Evolutionary conservation across 2,113 vertebrate species (phyloP).

Genomic region (Alces alces): DNA sequence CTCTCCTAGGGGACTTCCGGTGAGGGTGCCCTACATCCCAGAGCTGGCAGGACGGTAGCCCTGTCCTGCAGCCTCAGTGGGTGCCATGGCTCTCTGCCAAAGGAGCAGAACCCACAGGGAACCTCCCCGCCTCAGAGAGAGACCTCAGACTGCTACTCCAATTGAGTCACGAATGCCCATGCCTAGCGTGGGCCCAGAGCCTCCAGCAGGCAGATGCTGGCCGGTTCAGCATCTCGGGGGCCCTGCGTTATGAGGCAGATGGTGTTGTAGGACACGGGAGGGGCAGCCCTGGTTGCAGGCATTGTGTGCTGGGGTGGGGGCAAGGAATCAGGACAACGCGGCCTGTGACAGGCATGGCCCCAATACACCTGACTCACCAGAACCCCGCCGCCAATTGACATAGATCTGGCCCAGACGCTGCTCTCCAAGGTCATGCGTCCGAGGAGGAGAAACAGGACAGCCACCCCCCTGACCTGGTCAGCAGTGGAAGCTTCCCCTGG

Average conservation of each 20-base stretch:
- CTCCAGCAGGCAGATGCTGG: not conserved
- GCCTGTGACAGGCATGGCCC: not conserved
- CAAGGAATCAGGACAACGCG: rapidly evolving
- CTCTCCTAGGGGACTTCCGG: conserved; percentile 63
- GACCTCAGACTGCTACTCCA: not conserved
- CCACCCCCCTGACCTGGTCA: rapidly evolving
- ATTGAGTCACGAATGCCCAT: not conserved
- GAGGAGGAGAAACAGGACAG: not conserved
- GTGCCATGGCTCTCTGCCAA: not conserved
- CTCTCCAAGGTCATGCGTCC: rapidly evolving
- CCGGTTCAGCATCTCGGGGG: rapidly evolving
- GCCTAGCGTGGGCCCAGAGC: not conserved
- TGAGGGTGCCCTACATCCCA: conserved; percentile 85
- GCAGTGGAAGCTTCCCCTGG: not conserved
- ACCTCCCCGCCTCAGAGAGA: not conserved
- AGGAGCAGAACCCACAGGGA: not conserved
- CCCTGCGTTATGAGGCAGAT: rapidly evolving
- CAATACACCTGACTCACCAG: rapidly evolving
- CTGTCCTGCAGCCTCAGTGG: not conserved
- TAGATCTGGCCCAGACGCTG: not conserved
- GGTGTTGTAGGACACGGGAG: not conserved
- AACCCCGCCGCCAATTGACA: rapidly evolving
- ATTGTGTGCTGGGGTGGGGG: rapidly evolving
- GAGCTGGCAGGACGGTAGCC: not conserved
- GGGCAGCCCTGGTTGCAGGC: rapidly evolving